phyloP scores from a whole-genome alignment of 2,113 vertebrate genomes.

The Zosterops hypoxanthus region DNA sequence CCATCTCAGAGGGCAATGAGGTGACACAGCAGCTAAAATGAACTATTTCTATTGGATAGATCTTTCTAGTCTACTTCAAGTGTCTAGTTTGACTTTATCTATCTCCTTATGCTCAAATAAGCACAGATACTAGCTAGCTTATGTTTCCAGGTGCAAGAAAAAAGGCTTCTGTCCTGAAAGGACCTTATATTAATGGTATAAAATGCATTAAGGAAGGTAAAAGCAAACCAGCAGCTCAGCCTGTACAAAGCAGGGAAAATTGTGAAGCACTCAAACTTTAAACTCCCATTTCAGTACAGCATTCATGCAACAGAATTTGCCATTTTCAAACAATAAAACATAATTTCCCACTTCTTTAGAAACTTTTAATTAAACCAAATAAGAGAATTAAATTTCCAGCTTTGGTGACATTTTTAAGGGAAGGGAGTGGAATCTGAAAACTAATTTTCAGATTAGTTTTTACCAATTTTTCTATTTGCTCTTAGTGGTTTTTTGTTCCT shows the following conservation, averaged over 20 bases:
- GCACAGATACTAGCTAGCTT: neutral
- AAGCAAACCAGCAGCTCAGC: neutral
- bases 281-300: neutral
- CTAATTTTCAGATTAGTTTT: neutral
- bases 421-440: neutral
- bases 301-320: neutral
- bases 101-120: neutral
- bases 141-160: neutral
- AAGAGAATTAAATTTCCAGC: neutral
- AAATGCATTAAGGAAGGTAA: neutral
- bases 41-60: neutral
- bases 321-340: neutral
- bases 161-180: neutral
- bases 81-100: neutral
- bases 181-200: neutral
- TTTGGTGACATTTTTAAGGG: neutral
- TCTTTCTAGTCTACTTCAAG: neutral
- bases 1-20: neutral
- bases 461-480: neutral
- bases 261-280: fast-evolving
- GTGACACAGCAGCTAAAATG: neutral
- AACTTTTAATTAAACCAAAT: neutral
- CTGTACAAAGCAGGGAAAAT: neutral
- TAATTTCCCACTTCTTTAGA: neutral
- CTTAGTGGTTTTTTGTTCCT: neutral